These are phyloP conservation scores for Festucalex cinctus DNA, from an alignment of 2,113 vertebrate genomes.

Conservation along the genomic window DNA sequence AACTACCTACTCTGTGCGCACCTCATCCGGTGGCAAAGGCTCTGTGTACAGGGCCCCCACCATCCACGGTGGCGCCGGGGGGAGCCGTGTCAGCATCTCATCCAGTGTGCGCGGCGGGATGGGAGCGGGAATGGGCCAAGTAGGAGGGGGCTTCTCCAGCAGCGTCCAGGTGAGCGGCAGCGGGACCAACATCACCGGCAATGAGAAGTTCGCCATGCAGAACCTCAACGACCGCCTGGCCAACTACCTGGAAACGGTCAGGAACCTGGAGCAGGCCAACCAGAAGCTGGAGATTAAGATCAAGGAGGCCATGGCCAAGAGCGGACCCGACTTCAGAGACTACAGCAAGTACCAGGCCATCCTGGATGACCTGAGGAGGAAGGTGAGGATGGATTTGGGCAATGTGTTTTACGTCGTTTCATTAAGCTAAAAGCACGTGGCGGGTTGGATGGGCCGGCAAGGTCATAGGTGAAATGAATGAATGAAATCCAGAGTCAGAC, in stretches of 20 bases:
- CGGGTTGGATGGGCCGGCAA: not conserved
- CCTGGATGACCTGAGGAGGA: conserved; percentile 73
- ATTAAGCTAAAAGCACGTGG: conserved; percentile 9
- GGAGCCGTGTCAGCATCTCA: conserved; percentile 59
- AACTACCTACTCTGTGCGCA: conserved; percentile 56
- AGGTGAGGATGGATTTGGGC: conserved; percentile 60
- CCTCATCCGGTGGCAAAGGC: conserved; percentile 46
- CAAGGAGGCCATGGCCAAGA: conserved; percentile 75
- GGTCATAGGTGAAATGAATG: not conserved
- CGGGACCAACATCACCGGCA: conserved; percentile 71
- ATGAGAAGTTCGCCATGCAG: conserved; percentile 80
- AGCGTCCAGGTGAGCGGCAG: conserved; percentile 57
- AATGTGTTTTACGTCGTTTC: not conserved
- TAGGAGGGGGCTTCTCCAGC: conserved; percentile 55
- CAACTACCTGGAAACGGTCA: conserved; percentile 76
- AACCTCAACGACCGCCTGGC: conserved; percentile 78
- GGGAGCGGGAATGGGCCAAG: conserved; percentile 36
- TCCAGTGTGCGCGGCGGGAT: conserved; percentile 33
- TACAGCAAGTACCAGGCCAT: conserved; percentile 75
- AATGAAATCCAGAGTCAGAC: conserved; percentile 17
- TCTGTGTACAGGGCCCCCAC: conserved; percentile 57
- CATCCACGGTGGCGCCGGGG: conserved; percentile 65
- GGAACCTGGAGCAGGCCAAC: conserved; percentile 77
- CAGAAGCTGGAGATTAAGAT: conserved; percentile 75
- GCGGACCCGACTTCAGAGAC: conserved; percentile 72